Conservation (phyloP, 2,797 vertebrate genomes). For the Pitangus sulphuratus region DNA sequence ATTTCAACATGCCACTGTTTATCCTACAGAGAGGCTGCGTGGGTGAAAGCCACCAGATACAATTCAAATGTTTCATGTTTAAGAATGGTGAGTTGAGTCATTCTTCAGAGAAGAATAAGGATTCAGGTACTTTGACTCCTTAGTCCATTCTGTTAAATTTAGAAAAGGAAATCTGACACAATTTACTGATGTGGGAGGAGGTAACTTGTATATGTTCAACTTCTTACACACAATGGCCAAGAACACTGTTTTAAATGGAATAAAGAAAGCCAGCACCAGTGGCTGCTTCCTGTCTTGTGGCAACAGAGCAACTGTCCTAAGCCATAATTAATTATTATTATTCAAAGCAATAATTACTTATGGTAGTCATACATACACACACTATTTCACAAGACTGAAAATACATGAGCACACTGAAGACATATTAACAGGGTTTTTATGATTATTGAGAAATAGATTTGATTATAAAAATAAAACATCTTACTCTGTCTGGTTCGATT, state of each 20-base stretch:
- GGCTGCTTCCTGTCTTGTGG: neutral
- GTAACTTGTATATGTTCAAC: neutral
- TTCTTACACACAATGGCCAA: neutral
- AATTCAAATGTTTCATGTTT: neutral
- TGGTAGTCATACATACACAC: neutral
- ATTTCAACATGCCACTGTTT: slow-evolving; percentile 25
- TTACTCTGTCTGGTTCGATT: slow-evolving; percentile 72
- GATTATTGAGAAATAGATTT: neutral
- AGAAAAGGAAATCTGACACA: neutral
- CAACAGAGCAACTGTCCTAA: neutral
- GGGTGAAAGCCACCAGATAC: neutral
- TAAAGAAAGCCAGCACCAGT: neutral
- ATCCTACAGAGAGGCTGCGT: neutral
- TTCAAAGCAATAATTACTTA: neutral
- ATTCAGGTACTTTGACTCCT: neutral
- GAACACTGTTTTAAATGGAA: neutral
- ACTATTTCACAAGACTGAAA: neutral
- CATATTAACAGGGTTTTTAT: neutral
- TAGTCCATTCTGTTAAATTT: neutral
- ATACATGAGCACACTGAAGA: neutral
- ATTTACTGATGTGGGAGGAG: neutral
- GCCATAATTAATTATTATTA: neutral
- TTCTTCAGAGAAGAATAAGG: neutral
- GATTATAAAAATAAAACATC: slow-evolving; percentile 49
- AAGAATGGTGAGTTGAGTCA: neutral